Conservation (phyloP, 1,140 invertebrate species). For the Rhopalosiphum padi region DNA sequence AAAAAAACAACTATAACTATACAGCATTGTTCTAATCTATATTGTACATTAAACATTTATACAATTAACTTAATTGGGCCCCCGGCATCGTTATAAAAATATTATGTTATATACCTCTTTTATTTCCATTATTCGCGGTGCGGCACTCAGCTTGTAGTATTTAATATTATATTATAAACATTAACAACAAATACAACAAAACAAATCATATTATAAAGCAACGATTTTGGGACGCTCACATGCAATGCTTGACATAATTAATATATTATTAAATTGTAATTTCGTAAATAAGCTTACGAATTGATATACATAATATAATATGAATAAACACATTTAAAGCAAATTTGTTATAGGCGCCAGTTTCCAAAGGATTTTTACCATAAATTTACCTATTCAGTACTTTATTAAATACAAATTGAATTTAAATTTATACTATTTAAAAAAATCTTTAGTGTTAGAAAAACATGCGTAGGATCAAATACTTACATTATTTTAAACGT, state of each 20-base stretch:
- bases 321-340: too few relatives aligned
- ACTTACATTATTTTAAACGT: too few relatives aligned
- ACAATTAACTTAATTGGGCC: constrained; percentile 27
- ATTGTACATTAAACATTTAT: neutral
- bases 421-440: too few relatives aligned
- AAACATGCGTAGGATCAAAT: too few relatives aligned
- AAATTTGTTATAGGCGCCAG: too few relatives aligned
- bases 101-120: neutral
- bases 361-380: too few relatives aligned
- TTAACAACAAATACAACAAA: neutral
- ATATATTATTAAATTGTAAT: too few relatives aligned
- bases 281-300: too few relatives aligned
- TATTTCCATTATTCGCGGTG: neutral
- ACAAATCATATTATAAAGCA: neutral
- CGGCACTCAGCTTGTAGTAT: neutral
- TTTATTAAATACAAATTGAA: too few relatives aligned
- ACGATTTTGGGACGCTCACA: neutral
- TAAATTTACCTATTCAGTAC: too few relatives aligned
- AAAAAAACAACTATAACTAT: neutral
- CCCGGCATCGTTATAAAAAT: neutral
- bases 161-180: neutral
- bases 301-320: too few relatives aligned
- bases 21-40: constrained; percentile 25
- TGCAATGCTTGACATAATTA: neutral
- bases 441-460: too few relatives aligned